Percentiles rank a stretch among this genome's conserved stretches.
Conservation (phyloP, 2,888 invertebrate species). For the Andricus quercusramuli region DNA sequence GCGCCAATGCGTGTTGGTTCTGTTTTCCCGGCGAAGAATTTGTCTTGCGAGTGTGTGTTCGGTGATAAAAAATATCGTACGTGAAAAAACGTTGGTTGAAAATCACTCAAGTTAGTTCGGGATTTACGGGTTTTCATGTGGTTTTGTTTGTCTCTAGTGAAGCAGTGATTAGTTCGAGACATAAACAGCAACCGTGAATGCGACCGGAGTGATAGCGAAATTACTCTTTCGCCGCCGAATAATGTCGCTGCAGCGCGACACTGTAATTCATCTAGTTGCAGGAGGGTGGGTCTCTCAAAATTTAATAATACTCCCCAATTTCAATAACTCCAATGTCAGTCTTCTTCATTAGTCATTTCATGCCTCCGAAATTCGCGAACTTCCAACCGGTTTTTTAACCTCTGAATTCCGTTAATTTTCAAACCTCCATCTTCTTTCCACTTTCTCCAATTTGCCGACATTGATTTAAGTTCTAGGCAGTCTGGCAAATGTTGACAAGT, state of each 20-base stretch:
- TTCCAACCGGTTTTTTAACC: constrained; percentile 23
- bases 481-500: constrained; percentile 20
- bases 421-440: constrained; percentile 37
- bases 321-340: constrained; percentile 14
- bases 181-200: constrained; percentile 54
- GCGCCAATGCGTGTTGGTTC: constrained; percentile 52
- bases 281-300: constrained; percentile 91
- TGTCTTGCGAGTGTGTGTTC: constrained; percentile 42
- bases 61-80: constrained; percentile 38
- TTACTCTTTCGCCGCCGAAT: constrained; percentile 75
- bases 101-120: constrained; percentile 12
- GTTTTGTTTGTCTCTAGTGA: constrained; percentile 28
- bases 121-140: constrained; percentile 30
- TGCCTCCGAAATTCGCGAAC: background rate
- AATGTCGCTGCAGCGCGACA: constrained; percentile 88
- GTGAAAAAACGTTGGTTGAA: constrained; percentile 14
- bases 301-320: background rate
- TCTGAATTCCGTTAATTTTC: constrained; percentile 33
- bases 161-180: constrained; percentile 32
- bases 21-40: constrained; percentile 40
- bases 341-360: background rate
- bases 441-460: constrained; percentile 31
- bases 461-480: constrained; percentile 19
- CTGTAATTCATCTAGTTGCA: constrained; percentile 95
- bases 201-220: constrained; percentile 78